Base-by-base conservation (phyloP, 2,888 invertebrate species). In the Penaeus monodon region DNA sequence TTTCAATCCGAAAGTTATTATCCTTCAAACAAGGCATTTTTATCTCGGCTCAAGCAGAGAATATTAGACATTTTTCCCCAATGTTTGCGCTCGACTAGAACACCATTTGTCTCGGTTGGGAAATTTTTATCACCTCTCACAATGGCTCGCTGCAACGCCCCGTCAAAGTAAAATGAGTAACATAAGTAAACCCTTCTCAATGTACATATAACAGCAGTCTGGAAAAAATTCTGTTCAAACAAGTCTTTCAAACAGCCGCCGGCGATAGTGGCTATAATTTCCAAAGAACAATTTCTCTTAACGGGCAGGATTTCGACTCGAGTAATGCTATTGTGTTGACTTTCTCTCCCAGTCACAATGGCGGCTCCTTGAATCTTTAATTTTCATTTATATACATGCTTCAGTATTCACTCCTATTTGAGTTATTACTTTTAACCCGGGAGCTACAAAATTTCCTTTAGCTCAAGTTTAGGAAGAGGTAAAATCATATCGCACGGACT, bases 51-150 rank as follows among this genome's bases (percentile, higher is more conserved):
- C 81, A 33, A 49, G 73, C 73, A 73, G 49, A 70, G 33, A 73
- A 49, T 81, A 81, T 81, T 70, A 81, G 66, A 49, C 80, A 63
- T 64, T 44, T 65, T 74, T 65, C 64, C 73, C 63, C 80, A 29
- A 14, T 84, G 84, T 84, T 84, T 77, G 49, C 84, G 22, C 44
- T 64, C 44, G 49, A 84, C 84, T 68, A 66, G 65, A 84, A 84
- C 65, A 29, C 84, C 78, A 63, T 84, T 84, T 84, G 84, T 84
- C 76, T 84, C 77, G 84, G 44, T 84, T 29, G 77, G 78, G 17
- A 84, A 84, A 84, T 84, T 84, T 84, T 84, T 84, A 84, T 78
- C 84, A 66, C 84, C 77, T 66, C 29, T 66, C 64, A 84, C 84
- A 84, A 84, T 84, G 78, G 63, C 79, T 22, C 63, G 27, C 63